phyloP scores from a whole-genome alignment of 2,113 vertebrate species.

The Tympanuchus pallidicinctus region DNA sequence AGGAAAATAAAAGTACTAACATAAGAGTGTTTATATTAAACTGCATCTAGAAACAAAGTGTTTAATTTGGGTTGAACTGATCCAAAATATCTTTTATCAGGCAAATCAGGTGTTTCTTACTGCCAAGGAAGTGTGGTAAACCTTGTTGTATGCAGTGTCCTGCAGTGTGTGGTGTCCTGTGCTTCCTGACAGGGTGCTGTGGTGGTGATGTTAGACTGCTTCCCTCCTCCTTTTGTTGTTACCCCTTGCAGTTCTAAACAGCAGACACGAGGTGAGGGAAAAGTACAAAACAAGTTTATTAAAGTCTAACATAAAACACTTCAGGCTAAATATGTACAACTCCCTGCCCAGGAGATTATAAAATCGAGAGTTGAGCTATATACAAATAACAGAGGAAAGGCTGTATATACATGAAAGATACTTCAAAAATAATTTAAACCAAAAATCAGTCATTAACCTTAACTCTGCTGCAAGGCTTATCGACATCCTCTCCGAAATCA shows the following conservation, averaged over 20 bases:
- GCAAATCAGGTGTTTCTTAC: background rate
- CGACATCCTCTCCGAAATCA: background rate
- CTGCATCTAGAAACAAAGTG: background rate
- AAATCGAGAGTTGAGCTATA: constrained; percentile 62
- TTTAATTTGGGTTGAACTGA: background rate
- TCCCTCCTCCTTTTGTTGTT: background rate
- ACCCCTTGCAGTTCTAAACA: background rate
- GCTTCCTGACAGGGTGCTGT: background rate
- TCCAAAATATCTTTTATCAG: background rate
- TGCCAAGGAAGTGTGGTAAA: background rate
- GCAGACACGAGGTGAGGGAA: constrained; percentile 52
- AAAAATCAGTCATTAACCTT: constrained; percentile 7
- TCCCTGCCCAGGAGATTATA: constrained; percentile 53
- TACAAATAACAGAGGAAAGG: constrained; percentile 52
- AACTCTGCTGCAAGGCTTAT: constrained; percentile 39
- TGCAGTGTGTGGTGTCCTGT: too few relatives aligned
- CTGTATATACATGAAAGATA: constrained; percentile 59
- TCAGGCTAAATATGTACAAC: constrained; percentile 69
- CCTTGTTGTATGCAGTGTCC: too few relatives aligned
- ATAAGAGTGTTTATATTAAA: background rate
- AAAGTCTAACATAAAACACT: constrained; percentile 71
- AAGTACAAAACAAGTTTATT: constrained; percentile 77
- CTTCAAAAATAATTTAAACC: constrained; percentile 68
- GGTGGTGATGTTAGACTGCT: background rate
- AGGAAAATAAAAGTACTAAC: background rate